Conservation (phyloP, 1,140 invertebrate species). For the Gyrodactylus salaris region DNA sequence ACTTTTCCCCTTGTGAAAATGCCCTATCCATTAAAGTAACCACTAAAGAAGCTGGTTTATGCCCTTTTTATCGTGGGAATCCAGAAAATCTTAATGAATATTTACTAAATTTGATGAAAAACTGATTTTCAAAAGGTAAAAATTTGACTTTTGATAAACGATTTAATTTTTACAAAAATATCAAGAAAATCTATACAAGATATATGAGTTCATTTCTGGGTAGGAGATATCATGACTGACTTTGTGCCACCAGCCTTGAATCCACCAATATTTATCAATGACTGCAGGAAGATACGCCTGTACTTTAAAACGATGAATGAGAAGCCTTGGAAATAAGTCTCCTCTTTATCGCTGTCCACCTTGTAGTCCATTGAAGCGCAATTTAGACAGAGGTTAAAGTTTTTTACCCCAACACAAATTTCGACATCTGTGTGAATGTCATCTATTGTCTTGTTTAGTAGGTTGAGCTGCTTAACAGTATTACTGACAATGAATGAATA, state of each 20-base stretch:
- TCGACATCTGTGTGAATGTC: background rate
- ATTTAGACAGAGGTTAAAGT: background rate
- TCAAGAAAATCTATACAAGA: too few species aligned
- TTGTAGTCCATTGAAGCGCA: background rate
- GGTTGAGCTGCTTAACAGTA: background rate
- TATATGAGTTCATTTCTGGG: too few species aligned
- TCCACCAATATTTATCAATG: background rate
- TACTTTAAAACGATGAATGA: background rate
- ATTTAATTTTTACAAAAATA: too few species aligned
- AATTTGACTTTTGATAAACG: too few species aligned
- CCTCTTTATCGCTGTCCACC: background rate
- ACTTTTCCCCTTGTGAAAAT: too few species aligned
- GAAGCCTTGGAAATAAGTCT: background rate
- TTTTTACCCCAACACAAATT: background rate
- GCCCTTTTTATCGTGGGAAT: too few species aligned
- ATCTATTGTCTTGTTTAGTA: background rate
- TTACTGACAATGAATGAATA: background rate
- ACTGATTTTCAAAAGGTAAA: too few species aligned
- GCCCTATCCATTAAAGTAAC: too few species aligned
- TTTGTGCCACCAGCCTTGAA: background rate
- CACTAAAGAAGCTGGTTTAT: too few species aligned
- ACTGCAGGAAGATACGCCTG: background rate
- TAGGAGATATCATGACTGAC: background rate
- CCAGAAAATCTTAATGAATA: too few species aligned
- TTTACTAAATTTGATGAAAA: too few species aligned